Evolutionary conservation across 2,888 invertebrate species (phyloP).

Genomic region (Siphlonurus alternatus): DNA sequence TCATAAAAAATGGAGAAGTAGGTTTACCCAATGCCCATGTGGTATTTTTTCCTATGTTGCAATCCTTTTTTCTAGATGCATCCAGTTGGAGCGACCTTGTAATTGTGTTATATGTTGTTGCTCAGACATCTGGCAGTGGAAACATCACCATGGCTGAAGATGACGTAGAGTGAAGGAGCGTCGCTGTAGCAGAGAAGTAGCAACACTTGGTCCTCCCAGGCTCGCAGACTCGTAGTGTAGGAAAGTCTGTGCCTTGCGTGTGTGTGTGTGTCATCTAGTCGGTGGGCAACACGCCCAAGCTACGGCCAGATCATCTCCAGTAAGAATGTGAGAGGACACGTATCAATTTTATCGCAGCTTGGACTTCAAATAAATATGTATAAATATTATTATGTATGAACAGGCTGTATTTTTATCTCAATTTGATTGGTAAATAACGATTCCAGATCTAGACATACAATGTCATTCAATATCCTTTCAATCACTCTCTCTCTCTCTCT

Average conservation of each 20-base stretch:
- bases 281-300: background rate
- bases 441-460: too few species aligned
- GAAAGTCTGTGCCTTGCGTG: background rate
- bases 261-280: background rate
- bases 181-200: background rate
- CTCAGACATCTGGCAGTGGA: background rate
- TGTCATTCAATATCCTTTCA: too few species aligned
- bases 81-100: too few species aligned
- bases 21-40: too few species aligned
- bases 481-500: too few species aligned
- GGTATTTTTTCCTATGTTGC: too few species aligned
- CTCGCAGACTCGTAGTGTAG: background rate
- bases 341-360: background rate
- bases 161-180: conserved; percentile 11
- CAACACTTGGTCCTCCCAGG: background rate
- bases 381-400: too few species aligned
- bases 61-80: too few species aligned
- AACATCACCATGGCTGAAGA: conserved; percentile 11
- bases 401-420: too few species aligned
- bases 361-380: background rate
- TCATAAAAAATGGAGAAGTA: too few species aligned
- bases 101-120: background rate
- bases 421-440: too few species aligned
- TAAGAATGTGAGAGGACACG: background rate
- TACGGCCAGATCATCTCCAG: background rate